A percentile compares a stretch with the other conserved stretches of the same genome.
Evolutionary conservation across 2,113 vertebrate genomes (phyloP).

Genomic region (Archilochus colubris): DNA sequence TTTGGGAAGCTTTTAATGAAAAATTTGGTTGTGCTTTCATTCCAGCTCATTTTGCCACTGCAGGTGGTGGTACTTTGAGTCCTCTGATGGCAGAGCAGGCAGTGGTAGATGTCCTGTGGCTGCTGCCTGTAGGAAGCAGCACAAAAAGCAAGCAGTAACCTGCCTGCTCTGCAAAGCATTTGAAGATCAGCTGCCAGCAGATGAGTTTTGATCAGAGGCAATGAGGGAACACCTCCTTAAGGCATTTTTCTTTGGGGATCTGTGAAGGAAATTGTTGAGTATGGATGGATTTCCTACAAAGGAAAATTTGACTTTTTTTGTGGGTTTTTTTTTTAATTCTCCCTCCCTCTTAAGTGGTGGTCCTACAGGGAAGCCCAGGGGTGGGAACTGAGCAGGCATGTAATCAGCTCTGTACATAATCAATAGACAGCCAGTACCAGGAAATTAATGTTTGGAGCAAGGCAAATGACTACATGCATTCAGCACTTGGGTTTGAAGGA

Average conservation of each 20-base stretch:
- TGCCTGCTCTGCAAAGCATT: fast-evolving
- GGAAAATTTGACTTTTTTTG: background rate
- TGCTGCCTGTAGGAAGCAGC: background rate
- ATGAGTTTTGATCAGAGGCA: constrained; percentile 18
- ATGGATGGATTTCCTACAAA: background rate
- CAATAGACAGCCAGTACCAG: background rate
- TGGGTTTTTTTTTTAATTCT: too few species aligned
- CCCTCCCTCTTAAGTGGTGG: background rate
- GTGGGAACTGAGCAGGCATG: background rate
- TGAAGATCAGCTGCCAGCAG: background rate
- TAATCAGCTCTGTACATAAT: background rate
- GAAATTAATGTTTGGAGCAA: constrained; percentile 19
- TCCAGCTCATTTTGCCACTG: background rate
- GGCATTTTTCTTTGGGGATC: background rate
- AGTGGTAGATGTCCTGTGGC: background rate
- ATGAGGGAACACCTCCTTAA: background rate
- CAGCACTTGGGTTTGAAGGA: background rate
- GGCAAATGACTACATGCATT: background rate
- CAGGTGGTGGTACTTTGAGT: background rate
- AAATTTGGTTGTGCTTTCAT: background rate
- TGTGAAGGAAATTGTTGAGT: constrained; percentile 6
- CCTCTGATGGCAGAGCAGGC: background rate
- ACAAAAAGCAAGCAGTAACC: background rate
- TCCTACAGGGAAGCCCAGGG: background rate
- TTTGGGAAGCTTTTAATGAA: background rate